Evolutionary conservation across 37 sponge, comb jelly and placozoan species (phyloP).

Genomic region (Haliclona indistincta): DNA sequence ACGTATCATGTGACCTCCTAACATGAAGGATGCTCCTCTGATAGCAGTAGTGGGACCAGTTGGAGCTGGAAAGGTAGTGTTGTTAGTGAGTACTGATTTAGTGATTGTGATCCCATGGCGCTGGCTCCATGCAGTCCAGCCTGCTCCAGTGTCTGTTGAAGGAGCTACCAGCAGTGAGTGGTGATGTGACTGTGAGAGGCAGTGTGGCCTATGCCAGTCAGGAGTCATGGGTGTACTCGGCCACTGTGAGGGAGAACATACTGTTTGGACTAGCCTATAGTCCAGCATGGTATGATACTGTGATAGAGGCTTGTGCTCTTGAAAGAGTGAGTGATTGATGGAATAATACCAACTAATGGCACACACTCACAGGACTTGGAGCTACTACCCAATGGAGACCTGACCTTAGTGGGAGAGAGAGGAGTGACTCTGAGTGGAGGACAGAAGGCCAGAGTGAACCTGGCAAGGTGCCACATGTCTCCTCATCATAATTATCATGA

Average conservation of each 20-base stretch:
- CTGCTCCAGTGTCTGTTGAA: too few species aligned
- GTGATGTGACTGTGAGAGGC: too few species aligned
- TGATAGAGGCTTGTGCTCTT: conserved; percentile 63
- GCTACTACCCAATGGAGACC: conserved; percentile 69
- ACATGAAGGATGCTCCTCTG: conserved; percentile 17
- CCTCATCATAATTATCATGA: too few species aligned
- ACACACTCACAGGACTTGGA: conserved; percentile 60
- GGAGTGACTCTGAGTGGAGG: conserved; percentile 97
- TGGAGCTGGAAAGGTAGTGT: conserved; percentile 69
- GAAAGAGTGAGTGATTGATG: conserved; percentile 29
- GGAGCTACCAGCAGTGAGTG: too few species aligned
- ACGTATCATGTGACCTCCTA: neutral
- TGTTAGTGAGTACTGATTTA: neutral
- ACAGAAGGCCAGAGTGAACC: conserved; percentile 91
- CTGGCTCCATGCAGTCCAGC: too few species aligned
- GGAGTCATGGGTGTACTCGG: conserved; percentile 77
- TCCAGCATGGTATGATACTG: conserved; percentile 36
- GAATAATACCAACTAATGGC: neutral
- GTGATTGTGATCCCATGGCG: conserved; percentile 33
- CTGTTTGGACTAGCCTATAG: conserved; percentile 54
- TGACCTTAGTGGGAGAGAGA: conserved; percentile 86
- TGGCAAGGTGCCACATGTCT: too few species aligned
- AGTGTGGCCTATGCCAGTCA: too few species aligned
- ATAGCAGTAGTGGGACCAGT: conserved; percentile 72
- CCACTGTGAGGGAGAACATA: conserved; percentile 73